Conservation (phyloP, 2,113 vertebrate genomes). For the Nipponia nippon region DNA sequence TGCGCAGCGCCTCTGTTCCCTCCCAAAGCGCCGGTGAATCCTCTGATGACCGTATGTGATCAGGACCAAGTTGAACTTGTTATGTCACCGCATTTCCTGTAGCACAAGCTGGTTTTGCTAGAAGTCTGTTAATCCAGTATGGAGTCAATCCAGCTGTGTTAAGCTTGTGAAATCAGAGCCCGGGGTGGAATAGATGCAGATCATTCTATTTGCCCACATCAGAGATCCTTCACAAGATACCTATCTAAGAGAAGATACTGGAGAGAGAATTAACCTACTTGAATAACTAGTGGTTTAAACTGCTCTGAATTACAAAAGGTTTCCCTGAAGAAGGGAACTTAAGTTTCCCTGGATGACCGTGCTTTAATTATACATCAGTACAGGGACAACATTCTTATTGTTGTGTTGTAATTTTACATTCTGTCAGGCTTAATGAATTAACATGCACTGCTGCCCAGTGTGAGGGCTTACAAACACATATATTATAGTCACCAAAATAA, state of each 20-base stretch:
- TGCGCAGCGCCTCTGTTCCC: not conserved
- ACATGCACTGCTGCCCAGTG: not conserved
- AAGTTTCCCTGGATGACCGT: not conserved
- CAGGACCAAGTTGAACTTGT: not conserved
- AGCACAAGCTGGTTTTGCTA: not conserved
- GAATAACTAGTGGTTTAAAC: not conserved
- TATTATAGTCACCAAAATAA: not conserved
- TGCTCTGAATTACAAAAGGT: not conserved
- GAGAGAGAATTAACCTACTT: not conserved
- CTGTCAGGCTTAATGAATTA: not conserved
- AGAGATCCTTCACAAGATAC: not conserved
- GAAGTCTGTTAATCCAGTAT: not conserved
- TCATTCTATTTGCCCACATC: conserved; percentile 2
- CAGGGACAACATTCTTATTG: not conserved
- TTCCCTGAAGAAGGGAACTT: not conserved
- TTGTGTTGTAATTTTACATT: not conserved
- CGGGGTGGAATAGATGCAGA: not conserved
- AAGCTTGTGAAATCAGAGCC: conserved; percentile 36
- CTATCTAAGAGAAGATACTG: not conserved
- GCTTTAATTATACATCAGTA: not conserved
- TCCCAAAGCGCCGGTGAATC: not conserved
- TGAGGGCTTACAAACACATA: not conserved
- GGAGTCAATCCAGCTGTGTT: not conserved
- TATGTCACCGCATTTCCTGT: not conserved
- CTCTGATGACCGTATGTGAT: not conserved